Conservation (phyloP, 2,113 vertebrate genomes). For the Rostratula benghalensis region DNA sequence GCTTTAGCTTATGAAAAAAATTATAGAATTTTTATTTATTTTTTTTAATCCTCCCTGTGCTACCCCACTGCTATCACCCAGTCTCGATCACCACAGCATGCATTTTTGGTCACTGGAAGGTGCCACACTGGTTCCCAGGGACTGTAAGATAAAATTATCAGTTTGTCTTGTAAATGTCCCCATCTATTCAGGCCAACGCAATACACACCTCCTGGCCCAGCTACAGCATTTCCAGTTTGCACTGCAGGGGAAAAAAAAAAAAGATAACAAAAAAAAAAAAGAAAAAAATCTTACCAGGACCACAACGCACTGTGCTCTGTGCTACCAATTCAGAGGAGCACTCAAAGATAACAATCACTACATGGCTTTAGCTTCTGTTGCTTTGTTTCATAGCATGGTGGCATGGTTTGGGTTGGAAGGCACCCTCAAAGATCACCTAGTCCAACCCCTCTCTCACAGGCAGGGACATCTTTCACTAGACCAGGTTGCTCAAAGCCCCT, state of each 20-base stretch:
- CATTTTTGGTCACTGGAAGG: neutral
- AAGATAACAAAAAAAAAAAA: too few relatives aligned
- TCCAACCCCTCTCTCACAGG: neutral
- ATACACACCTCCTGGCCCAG: neutral
- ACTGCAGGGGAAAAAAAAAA: too few relatives aligned
- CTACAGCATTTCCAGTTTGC: neutral
- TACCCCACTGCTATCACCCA: rapidly evolving
- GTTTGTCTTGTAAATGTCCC: neutral
- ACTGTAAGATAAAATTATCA: neutral
- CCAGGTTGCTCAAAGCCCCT: neutral
- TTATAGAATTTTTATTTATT: too few relatives aligned
- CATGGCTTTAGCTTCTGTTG: neutral
- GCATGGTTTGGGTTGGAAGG: neutral
- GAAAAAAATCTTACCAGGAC: too few relatives aligned
- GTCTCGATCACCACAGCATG: rapidly evolving
- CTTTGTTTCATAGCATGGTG: neutral
- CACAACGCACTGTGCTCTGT: rapidly evolving
- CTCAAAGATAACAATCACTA: neutral
- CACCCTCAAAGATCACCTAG: neutral
- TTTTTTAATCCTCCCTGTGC: neutral
- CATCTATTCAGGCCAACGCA: neutral
- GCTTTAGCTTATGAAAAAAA: neutral
- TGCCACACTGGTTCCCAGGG: neutral
- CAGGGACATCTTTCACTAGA: too few relatives aligned
- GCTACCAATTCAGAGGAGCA: too few relatives aligned